A percentile compares a stretch with the other conserved stretches of the same genome.
These are phyloP conservation scores for Yponomeuta malinellus DNA, from an alignment of 2,888 invertebrate species.

Conservation along the genomic window DNA sequence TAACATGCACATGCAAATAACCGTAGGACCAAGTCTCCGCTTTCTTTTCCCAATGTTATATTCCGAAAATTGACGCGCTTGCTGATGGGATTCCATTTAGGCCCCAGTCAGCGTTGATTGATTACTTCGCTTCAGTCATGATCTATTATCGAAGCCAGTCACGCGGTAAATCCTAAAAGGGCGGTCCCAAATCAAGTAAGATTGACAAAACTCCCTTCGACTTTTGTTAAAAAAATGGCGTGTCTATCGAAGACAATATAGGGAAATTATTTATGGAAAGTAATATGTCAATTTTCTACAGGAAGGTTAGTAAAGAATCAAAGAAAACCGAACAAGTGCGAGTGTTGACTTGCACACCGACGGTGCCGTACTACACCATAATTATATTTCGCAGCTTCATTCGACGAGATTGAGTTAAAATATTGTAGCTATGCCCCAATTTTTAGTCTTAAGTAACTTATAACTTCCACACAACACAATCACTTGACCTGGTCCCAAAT, in stretches of 20 bases:
- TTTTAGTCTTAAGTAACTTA: no score
- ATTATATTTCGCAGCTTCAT: no score
- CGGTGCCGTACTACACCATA: no score
- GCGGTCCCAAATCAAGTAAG: not conserved
- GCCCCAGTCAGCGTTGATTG: slow-evolving; percentile 3
- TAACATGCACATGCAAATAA: no score
- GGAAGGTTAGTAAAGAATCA: no score
- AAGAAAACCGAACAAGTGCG: no score
- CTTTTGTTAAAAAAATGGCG: not conserved
- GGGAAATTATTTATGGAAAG: not conserved
- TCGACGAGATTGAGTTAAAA: no score
- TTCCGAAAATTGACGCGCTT: slow-evolving; percentile 1
- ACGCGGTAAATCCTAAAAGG: slow-evolving; percentile 10
- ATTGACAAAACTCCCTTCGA: slow-evolving; percentile 1
- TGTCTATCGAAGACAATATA: not conserved
- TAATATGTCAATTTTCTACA: no score
- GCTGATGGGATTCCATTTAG: not conserved
- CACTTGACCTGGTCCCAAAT: no score
- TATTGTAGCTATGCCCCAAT: no score
- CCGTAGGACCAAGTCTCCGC: not conserved
- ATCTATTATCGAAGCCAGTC: slow-evolving; percentile 14
- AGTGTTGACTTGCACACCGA: no score
- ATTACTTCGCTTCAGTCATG: slow-evolving; percentile 5
- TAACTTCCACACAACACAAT: no score
- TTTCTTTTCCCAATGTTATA: not conserved